These are phyloP conservation scores for Gadus chalcogrammus DNA, from an alignment of 2,113 vertebrate species.

Conservation along the genomic window DNA sequence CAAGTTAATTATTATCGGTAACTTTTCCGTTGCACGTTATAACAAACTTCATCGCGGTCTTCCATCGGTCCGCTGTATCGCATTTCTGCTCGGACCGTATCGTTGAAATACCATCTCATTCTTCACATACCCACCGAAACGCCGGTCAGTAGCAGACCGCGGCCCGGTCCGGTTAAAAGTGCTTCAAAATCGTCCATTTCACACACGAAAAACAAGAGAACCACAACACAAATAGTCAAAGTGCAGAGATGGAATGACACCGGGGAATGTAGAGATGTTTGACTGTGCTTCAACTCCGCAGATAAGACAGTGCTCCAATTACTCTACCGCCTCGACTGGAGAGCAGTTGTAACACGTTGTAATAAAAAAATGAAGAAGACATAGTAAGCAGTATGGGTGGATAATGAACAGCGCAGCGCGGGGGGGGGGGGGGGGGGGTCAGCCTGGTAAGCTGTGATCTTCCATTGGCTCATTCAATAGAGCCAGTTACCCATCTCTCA, in stretches of 20 bases:
- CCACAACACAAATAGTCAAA: constrained; percentile 14
- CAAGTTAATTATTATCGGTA: no score
- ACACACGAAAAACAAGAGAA: background rate
- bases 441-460: no score
- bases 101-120: no score
- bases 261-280: constrained; percentile 47
- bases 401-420: no score
- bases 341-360: background rate
- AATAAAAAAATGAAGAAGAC: background rate
- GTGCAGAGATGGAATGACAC: constrained; percentile 23
- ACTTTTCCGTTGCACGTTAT: no score
- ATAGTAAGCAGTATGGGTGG: background rate
- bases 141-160: constrained; percentile 12
- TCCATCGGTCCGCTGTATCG: constrained; percentile 31
- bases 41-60: no score
- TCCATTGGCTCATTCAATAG: no score
- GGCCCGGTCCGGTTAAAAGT: constrained; percentile 21
- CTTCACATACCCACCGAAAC: no score
- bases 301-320: background rate
- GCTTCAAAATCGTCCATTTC: constrained; percentile 16
- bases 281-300: background rate
- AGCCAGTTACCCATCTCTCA: no score
- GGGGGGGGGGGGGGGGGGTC: no score
- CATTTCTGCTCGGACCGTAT: constrained; percentile 6
- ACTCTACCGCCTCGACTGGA: constrained; percentile 12